Evolutionary conservation across 1,140 invertebrate species (phyloP).

Genomic region (Dendrolimus kikuchii): DNA sequence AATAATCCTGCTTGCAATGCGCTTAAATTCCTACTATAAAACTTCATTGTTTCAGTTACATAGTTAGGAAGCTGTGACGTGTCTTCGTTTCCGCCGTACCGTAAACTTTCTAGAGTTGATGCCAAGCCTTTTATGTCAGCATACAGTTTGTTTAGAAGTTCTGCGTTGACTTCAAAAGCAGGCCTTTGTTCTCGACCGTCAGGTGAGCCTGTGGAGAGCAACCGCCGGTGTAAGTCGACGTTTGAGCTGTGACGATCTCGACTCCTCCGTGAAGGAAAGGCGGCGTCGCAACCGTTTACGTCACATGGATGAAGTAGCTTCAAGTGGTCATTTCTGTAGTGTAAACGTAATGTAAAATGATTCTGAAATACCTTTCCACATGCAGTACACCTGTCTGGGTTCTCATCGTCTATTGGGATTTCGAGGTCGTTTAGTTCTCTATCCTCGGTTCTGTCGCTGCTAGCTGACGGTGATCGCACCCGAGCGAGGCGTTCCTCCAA

Average conservation of each 20-base stretch:
- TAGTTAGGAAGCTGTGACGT: slow-evolving; percentile 56
- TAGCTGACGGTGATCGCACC: slow-evolving; percentile 71
- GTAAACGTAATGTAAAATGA: slow-evolving; percentile 92
- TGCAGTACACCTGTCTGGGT: slow-evolving; percentile 87
- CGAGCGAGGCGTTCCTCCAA: slow-evolving; percentile 58
- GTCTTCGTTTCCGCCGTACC: slow-evolving; percentile 59
- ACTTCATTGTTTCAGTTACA: slow-evolving; percentile 68
- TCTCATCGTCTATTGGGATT: slow-evolving; percentile 84
- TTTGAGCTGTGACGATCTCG: slow-evolving; percentile 94
- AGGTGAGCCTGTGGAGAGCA: slow-evolving; percentile 82
- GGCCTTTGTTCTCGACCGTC: slow-evolving; percentile 70
- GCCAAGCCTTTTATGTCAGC: slow-evolving; percentile 76
- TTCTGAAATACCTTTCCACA: slow-evolving; percentile 96
- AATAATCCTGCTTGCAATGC: slow-evolving; percentile 56
- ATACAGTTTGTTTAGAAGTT: slow-evolving; percentile 87
- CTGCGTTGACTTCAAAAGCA: slow-evolving; percentile 81
- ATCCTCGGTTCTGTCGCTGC: slow-evolving; percentile 70
- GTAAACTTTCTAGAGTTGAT: slow-evolving; percentile 62
- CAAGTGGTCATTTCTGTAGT: slow-evolving; percentile 93
- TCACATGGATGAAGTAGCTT: slow-evolving; percentile 94
- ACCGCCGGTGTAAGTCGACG: slow-evolving; percentile 88
- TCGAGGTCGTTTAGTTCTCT: slow-evolving; percentile 80
- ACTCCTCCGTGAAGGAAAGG: slow-evolving; percentile 93
- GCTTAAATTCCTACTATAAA: slow-evolving; percentile 60
- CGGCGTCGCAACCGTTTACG: slow-evolving; percentile 92